Evolutionary conservation across 2,797 vertebrate species (phyloP).

Genomic region (Scomberomorus guttatus): DNA sequence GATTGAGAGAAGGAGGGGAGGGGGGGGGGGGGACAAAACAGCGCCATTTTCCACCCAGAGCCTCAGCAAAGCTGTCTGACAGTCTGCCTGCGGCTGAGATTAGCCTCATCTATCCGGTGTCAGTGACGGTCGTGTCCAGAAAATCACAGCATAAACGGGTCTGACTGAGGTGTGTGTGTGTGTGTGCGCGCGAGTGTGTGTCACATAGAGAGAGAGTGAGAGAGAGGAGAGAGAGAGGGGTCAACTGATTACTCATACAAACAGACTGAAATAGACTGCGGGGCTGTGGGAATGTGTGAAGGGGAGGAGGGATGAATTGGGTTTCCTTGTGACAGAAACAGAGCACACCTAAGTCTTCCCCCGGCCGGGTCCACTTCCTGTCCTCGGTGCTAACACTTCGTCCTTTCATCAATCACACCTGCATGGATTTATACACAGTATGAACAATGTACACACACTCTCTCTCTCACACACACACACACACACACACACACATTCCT

Average conservation of each 20-base stretch:
- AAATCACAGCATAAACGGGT: conserved; percentile 98
- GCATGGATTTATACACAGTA: conserved; percentile 21
- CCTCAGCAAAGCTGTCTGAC: conserved; percentile 90
- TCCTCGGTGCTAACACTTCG: conserved; percentile 92
- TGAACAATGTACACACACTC: conserved; percentile 8
- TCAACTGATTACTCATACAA: conserved; percentile 98
- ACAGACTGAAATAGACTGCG: conserved; percentile 95
- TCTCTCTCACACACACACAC: conserved; percentile 67
- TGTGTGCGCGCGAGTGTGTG: not conserved
- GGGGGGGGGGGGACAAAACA: conserved; percentile 27
- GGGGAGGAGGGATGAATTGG: conserved; percentile 68
- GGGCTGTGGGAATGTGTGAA: conserved; percentile 64
- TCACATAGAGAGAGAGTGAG: not conserved
- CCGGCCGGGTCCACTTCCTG: conserved; percentile 64
- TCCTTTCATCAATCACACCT: conserved; percentile 94
- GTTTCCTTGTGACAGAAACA: conserved; percentile 73
- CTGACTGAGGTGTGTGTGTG: conserved; percentile 87
- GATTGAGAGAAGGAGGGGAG: conserved; percentile 3
- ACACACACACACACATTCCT: not conserved
- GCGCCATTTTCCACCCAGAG: conserved; percentile 92
- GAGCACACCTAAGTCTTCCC: conserved; percentile 64
- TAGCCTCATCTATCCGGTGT: conserved; percentile 99
- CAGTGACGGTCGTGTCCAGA: conserved; percentile 98
- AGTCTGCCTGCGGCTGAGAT: conserved; percentile 93
- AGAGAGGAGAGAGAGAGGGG: conserved; percentile 57